phyloP scores from a whole-genome alignment of 2,797 vertebrate genomes.

The Anguilla pacifica region DNA sequence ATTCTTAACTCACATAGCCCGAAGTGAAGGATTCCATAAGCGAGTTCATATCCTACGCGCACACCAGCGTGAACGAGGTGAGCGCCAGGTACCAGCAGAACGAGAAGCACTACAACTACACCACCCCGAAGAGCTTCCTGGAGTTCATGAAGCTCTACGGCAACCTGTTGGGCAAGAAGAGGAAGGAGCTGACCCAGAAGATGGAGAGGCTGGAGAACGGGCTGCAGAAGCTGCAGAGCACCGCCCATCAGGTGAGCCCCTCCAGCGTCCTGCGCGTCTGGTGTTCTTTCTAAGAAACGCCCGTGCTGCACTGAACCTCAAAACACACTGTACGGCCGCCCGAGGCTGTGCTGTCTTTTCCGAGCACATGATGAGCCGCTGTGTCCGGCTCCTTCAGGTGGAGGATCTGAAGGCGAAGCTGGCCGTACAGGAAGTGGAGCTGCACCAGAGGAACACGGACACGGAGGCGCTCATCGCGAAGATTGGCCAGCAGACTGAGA shows the following conservation, averaged over 20 bases:
- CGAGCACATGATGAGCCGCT: background rate
- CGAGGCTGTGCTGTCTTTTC: background rate
- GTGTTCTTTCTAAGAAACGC: background rate
- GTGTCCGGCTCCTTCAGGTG: constrained; percentile 65
- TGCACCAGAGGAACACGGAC: constrained; percentile 83
- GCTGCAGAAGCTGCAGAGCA: constrained; percentile 71
- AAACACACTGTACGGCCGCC: background rate
- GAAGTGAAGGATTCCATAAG: constrained; percentile 70
- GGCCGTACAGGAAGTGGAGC: constrained; percentile 82
- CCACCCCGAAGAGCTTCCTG: constrained; percentile 83
- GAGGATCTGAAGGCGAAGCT: constrained; percentile 87
- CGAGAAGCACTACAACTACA: constrained; percentile 83
- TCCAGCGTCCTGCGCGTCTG: background rate
- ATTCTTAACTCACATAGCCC: constrained; percentile 55
- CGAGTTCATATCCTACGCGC: constrained; percentile 74
- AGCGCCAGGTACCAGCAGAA: constrained; percentile 81
- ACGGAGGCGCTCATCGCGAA: constrained; percentile 73
- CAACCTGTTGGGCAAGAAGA: constrained; percentile 71
- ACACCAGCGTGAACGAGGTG: constrained; percentile 75
- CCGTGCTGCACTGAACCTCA: background rate
- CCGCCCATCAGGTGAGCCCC: constrained; percentile 59
- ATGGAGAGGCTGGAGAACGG: constrained; percentile 75
- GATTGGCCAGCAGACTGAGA: constrained; percentile 73
- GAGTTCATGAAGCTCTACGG: constrained; percentile 79
- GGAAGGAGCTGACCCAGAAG: constrained; percentile 71